Conservation (phyloP, 2,797 vertebrate species). For the Acanthiza pusilla region DNA sequence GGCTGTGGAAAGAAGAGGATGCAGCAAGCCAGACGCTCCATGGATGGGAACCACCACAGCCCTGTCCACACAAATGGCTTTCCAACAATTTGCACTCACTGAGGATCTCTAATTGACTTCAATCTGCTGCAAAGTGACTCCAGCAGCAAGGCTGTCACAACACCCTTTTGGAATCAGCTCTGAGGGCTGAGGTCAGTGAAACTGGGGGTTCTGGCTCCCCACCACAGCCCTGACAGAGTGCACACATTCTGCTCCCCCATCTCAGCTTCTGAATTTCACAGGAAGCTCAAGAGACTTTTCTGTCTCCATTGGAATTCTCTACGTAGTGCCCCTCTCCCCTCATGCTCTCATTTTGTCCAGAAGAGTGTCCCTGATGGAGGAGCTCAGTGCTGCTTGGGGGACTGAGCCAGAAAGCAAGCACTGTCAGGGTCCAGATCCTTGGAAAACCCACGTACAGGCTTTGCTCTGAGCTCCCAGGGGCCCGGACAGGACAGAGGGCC, state of each 20-base stretch:
- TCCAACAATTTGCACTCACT: not conserved
- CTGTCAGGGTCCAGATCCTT: not conserved
- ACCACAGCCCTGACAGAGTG: not conserved
- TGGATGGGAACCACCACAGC: not conserved
- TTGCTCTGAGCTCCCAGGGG: not conserved
- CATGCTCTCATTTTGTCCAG: not conserved
- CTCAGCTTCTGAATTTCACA: not conserved
- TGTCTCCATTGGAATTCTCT: not conserved
- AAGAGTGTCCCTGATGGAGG: not conserved
- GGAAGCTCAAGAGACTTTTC: not conserved
- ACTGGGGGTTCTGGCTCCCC: not conserved
- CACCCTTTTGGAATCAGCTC: not conserved
- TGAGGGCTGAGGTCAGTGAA: not conserved
- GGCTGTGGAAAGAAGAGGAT: not conserved
- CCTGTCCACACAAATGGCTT: not conserved
- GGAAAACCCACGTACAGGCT: not conserved
- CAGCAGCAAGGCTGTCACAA: not conserved
- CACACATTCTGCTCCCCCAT: not conserved
- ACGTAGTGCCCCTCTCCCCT: not conserved
- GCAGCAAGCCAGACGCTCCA: not conserved
- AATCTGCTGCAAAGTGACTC: not conserved
- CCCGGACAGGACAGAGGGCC: not conserved
- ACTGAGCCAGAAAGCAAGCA: rapidly evolving
- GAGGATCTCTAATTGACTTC: not conserved
- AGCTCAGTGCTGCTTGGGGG: not conserved